Evolutionary conservation across 2,888 invertebrate species (phyloP), one percentile per base, ranked within the genome.

Genomic region (Phania funesta): DNA sequence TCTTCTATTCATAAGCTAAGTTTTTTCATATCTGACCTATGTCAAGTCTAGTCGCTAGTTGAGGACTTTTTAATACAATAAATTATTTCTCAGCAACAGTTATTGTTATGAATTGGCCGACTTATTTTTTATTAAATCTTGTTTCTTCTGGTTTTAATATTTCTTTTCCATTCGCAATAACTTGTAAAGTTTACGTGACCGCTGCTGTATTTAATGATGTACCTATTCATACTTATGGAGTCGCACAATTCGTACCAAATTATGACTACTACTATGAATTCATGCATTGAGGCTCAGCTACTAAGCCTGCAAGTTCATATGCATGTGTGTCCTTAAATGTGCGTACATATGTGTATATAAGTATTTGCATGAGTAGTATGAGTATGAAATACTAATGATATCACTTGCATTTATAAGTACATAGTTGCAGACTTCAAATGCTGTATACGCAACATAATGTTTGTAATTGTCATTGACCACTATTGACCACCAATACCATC

Each of bases 391-490:
- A 24, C 58, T 50, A 60, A 60, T 58, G 70, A 68, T 77, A 70
- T 62, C 24, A 46, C 20, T 54, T 68, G 68, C 32, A 52, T 26
- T 44, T 20, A 20, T 54, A 29, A 6, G 29, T 4, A 13, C 44
- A 58, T 65, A 32, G 26, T 75, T 26, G 58, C 32, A 44, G 26
- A 44, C 52, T 67, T 67, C 20, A 60, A 35, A 46, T 77, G 46
- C 38, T 48, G 22, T 8, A 24, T 48, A 29, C 29, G 29, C 41
- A 65, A 56, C 54, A 1, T 56, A 24, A 24, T 60, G 80, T 76
- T 73, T 67, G 70, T 75, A 75, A 56, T 81, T 68, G 68, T 74
- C 81, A 77, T 64, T 77, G 77, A 76, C 71, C 76, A 67, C 67
- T 71, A 68, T 41, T 58, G 26, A 52, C 68, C 54, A 68, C 56